phyloP scores from a whole-genome alignment of 1,140 invertebrate species.

The Megalonaias nervosa region DNA sequence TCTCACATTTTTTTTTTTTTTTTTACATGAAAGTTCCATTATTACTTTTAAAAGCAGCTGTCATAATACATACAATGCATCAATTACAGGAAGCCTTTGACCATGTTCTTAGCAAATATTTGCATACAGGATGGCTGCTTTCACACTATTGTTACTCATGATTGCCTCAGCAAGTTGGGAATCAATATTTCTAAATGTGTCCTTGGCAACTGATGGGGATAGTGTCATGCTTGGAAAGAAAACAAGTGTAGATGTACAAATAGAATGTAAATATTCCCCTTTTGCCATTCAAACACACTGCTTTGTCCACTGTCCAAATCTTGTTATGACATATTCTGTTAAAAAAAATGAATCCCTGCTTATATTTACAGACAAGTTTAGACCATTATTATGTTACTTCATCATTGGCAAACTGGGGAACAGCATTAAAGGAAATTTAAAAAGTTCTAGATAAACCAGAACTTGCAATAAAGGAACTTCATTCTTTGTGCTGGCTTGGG shows the following conservation, averaged over 20 bases:
- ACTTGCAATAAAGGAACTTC: too few relatives aligned
- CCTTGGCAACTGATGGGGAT: constrained; percentile 11
- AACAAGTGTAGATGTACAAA: constrained; percentile 7
- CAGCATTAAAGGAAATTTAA: too few relatives aligned
- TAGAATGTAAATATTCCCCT: constrained; percentile 8
- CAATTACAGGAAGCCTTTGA: constrained; percentile 7
- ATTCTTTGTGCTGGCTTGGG: too few relatives aligned
- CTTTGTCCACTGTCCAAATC: neutral
- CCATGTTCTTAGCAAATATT: constrained; percentile 10
- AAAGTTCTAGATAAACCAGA: too few relatives aligned
- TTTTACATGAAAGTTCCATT: too few relatives aligned
- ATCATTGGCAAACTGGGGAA: too few relatives aligned
- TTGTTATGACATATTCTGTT: neutral
- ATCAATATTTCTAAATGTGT: neutral
- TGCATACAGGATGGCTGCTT: neutral
- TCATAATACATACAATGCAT: constrained; percentile 13
- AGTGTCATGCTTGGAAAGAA: constrained; percentile 6
- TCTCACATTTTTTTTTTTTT: too few relatives aligned
- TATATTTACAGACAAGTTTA: neutral
- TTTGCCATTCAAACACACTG: constrained; percentile 2
- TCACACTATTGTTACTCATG: constrained; percentile 13
- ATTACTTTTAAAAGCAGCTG: constrained; percentile 6
- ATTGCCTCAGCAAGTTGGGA: neutral
- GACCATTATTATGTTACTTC: neutral
- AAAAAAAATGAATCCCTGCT: neutral